These are phyloP conservation scores for Marisa cornuarietis DNA, from an alignment of 1,140 invertebrate species.

Conservation along the genomic window DNA sequence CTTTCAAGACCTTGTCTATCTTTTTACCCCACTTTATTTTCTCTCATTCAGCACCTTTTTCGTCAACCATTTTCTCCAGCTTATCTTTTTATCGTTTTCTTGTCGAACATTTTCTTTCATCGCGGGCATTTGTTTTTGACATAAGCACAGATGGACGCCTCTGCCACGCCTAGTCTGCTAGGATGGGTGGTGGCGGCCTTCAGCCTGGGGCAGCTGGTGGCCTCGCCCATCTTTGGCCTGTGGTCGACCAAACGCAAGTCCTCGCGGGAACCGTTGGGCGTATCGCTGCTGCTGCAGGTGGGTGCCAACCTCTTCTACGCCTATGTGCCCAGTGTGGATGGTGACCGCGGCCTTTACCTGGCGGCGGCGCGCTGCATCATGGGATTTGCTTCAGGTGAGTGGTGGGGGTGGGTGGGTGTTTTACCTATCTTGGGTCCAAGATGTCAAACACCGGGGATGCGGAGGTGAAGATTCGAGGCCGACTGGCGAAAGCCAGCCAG, in stretches of 20 bases:
- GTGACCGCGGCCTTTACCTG: conserved; percentile 77
- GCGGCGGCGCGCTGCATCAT: conserved; percentile 81
- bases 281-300: conserved; percentile 79
- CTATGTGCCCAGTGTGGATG: conserved; percentile 75
- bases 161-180: conserved; percentile 82
- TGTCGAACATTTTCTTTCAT: not conserved
- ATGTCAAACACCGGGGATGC: too few species aligned
- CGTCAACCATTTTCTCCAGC: not conserved
- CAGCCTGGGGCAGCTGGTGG: conserved; percentile 87
- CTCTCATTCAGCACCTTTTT: too few species aligned
- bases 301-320: conserved; percentile 83
- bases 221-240: conserved; percentile 86
- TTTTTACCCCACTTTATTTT: too few species aligned
- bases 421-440: too few species aligned
- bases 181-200: conserved; percentile 87
- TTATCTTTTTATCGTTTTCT: not conserved
- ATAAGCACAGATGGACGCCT: conserved; percentile 77
- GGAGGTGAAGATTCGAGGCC: too few species aligned
- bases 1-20: too few species aligned
- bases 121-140: not conserved
- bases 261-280: conserved; percentile 77
- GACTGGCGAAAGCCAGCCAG: too few species aligned
- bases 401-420: too few species aligned
- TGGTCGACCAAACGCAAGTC: conserved; percentile 82
- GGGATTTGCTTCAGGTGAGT: conserved; percentile 85